Evolutionary conservation across 2,888 invertebrate species (phyloP), one percentile per base, ranked within the genome.

Genomic region (Acleris laterana): DNA sequence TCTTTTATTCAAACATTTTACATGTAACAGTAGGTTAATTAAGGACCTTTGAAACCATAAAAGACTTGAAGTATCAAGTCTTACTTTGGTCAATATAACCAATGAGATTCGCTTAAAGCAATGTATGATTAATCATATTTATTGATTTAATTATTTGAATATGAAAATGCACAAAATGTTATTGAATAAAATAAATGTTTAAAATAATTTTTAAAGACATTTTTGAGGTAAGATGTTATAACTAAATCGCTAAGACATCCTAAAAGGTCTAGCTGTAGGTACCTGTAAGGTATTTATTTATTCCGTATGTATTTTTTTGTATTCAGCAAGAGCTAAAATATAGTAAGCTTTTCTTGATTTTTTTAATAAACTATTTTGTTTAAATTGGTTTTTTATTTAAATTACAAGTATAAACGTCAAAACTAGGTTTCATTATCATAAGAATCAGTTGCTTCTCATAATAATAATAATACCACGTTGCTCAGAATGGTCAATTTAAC

Each of bases 361-460:
- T 77, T 78, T 81, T 74, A 88, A 85, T 88, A 87, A 88, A 88
- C 79, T 80, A 84, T 81, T 77, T 78, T 78, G 77, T 81, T 82
- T 80, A 79, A 79, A 66, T 46, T 52, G 75, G 68, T 28, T 46
- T 71, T 69, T 38, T 49, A 72, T 62, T 66, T 69, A 58, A 74
- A 72, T 77, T 48, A n/a, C n/a, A n/a, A n/a, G n/a, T n/a, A 52
- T 17, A 52, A 25, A 11, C 28, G 28, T 28, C n/a, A 7, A 4
- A 5, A 7, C 7, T n/a, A 17, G 7, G 28, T 9, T 28, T 28
- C 9, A 9, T 32, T 32, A 3, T 32, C 9, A 32, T 32, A 9
- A 28, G 9, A 9, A 32, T 25, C 25, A 32, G 32, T 0, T 32
- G 32, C 28, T 28, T 0, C 28, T 28, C 28, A 28, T 28, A 28